These are phyloP conservation scores for Smittia aterrima DNA, from an alignment of 2,888 invertebrate species.

Conservation along the genomic window DNA sequence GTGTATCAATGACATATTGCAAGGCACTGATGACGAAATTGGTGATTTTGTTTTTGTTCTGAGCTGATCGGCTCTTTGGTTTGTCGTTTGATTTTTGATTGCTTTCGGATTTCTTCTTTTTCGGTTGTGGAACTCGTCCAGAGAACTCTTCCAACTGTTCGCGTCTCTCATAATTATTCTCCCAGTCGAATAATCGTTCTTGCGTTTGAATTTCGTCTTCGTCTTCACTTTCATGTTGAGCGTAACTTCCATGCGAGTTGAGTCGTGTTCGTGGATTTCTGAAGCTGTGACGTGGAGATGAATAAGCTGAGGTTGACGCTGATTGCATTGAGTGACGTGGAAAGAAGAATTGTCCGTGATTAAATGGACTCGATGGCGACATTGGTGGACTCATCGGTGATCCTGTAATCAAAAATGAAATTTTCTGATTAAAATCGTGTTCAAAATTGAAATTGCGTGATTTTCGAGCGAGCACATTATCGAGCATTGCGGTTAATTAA, in stretches of 20 bases:
- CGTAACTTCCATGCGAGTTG: conserved; percentile 14
- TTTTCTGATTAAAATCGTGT: conserved; percentile 39
- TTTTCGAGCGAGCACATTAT: neutral
- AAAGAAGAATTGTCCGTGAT: conserved; percentile 7
- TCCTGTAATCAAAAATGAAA: neutral
- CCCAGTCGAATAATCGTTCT: neutral
- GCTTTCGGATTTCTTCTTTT: conserved; percentile 18
- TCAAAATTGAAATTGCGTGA: neutral
- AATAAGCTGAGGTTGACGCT: conserved; percentile 13
- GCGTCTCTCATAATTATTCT: neutral
- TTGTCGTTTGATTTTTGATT: conserved; percentile 8
- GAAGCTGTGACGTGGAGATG: conserved; percentile 34
- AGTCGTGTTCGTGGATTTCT: conserved; percentile 5
- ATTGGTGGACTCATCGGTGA: conserved; percentile 25
- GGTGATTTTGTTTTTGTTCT: conserved; percentile 19
- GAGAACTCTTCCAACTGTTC: conserved; percentile 9
- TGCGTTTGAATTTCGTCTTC: neutral
- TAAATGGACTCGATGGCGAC: conserved; percentile 10
- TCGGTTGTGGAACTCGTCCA: conserved; percentile 14
- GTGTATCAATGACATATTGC: conserved; percentile 34
- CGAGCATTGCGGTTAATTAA: conserved; percentile 16
- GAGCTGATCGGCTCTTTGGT: neutral
- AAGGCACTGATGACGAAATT: conserved; percentile 37
- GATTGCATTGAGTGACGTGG: conserved; percentile 12
- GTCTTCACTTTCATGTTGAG: neutral